Evolutionary conservation across 2,113 vertebrate genomes (phyloP), one percentile per base, ranked within the genome.

Genomic region (Apeltes quadracus): DNA sequence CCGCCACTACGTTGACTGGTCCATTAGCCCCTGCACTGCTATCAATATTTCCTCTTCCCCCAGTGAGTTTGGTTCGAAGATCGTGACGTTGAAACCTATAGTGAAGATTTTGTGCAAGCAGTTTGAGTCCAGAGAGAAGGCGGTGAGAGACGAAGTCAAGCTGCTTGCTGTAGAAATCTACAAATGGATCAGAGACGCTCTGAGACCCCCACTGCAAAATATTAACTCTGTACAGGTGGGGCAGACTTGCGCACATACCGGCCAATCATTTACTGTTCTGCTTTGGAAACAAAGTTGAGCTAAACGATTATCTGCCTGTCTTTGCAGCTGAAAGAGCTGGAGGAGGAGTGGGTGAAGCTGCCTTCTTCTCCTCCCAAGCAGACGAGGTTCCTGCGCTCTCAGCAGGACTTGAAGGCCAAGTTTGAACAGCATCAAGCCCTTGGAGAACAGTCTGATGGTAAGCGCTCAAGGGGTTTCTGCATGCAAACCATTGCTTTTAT

Each of bases 51-150:
- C 43, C 1, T 82, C 16, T 53, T 63, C 23, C 22, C 27, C 1
- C 63, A 99, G 98, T 93, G 98, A 98, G 92, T 99, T 96, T 93
- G 98, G 98, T 85, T 98, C 97, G 7, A 99, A 99, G 92, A 98
- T 99, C n/a, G 93, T 97, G 71, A 95, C 94, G 1, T 87, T 99
- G 85, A 99, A 99, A 93, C 97, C 97, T 79, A 94, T 99, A 48
- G 97, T 99, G 79, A 99, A 99, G 94, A 89, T 96, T 54, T 93
- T 99, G 92, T 93, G 96, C 93, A 99, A 99, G 90, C 95, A 97
- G 61, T 99, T 99, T 92, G 98, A 99, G 86, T 99, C 98, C 89
- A 95, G 98, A 90, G 98, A 99, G 82, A 99, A 99, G 86, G 95
- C 97, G 0, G 95, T 99, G 90, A 92, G 98, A 85, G 97, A 99